Evolutionary conservation across 2,797 vertebrate genomes (phyloP).

Genomic region (Arrhamphus sclerolepis): DNA sequence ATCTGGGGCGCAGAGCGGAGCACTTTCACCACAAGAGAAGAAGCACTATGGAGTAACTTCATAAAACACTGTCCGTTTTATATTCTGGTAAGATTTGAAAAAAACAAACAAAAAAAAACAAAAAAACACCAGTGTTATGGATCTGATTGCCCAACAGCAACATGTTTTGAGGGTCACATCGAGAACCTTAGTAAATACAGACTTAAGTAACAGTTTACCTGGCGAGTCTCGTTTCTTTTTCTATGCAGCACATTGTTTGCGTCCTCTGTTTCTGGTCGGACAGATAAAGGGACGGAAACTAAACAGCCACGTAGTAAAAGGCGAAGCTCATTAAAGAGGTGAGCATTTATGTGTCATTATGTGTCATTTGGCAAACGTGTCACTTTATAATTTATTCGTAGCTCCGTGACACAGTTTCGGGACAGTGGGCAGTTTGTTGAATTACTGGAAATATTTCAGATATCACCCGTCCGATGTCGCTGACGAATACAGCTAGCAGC

Average conservation of each 20-base stretch:
- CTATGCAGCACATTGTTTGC: not conserved
- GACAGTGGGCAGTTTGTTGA: not conserved
- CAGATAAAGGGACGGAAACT: slow-evolving; percentile 62
- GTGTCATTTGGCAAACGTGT: slow-evolving; percentile 41
- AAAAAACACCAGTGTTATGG: not conserved
- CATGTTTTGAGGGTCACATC: too few species aligned
- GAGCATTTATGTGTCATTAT: slow-evolving; percentile 56
- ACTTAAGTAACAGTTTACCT: too few species aligned
- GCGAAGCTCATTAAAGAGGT: slow-evolving; percentile 71
- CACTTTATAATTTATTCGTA: slow-evolving; percentile 25
- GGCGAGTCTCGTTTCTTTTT: not conserved
- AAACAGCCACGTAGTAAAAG: slow-evolving; percentile 85
- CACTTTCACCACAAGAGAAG: slow-evolving; percentile 29
- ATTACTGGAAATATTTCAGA: slow-evolving; percentile 7
- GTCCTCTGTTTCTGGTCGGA: slow-evolving; percentile 71
- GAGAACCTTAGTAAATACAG: too few species aligned
- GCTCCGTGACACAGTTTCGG: not conserved
- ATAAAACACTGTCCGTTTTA: not conserved
- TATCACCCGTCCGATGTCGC: slow-evolving; percentile 12
- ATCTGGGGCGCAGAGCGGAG: slow-evolving; percentile 24
- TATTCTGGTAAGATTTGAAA: slow-evolving; percentile 5
- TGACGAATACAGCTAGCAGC: slow-evolving; percentile 35
- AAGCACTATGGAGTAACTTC: too few species aligned
- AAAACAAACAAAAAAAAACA: not conserved
- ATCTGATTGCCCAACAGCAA: not conserved